Evolutionary conservation across 2,113 vertebrate species (phyloP).

Genomic region (Sardina pilchardus): DNA sequence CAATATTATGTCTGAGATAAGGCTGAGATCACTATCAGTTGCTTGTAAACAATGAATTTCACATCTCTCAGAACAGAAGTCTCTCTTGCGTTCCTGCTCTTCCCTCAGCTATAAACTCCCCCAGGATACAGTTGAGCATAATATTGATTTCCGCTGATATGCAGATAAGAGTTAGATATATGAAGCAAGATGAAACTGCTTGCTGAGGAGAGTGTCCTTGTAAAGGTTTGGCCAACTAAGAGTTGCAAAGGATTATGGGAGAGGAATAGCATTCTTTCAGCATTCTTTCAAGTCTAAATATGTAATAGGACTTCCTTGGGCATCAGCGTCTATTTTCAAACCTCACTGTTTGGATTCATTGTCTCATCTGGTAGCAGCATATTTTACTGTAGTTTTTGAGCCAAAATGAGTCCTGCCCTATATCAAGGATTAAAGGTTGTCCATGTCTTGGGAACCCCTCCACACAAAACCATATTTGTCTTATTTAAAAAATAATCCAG

Average conservation of each 20-base stretch:
- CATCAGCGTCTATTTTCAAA: background rate
- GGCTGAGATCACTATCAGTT: background rate
- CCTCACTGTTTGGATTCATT: background rate
- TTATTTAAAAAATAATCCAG: background rate
- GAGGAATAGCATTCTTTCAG: background rate
- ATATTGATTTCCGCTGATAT: background rate
- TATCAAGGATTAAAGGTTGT: background rate
- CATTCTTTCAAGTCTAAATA: background rate
- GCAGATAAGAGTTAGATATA: background rate
- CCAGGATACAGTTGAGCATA: background rate
- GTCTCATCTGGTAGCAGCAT: background rate
- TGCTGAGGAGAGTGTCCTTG: background rate
- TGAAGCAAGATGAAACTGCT: background rate
- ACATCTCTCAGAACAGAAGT: background rate
- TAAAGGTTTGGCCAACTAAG: background rate
- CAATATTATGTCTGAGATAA: background rate
- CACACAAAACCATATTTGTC: background rate
- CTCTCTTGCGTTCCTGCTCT: background rate
- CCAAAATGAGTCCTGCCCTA: background rate
- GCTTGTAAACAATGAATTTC: background rate
- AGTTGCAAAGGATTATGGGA: background rate
- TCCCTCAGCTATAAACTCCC: background rate
- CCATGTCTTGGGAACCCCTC: background rate
- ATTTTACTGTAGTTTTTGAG: background rate
- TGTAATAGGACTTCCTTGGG: background rate